phyloP scores from a whole-genome alignment of 2,797 vertebrate species.

The Malurus splendens region DNA sequence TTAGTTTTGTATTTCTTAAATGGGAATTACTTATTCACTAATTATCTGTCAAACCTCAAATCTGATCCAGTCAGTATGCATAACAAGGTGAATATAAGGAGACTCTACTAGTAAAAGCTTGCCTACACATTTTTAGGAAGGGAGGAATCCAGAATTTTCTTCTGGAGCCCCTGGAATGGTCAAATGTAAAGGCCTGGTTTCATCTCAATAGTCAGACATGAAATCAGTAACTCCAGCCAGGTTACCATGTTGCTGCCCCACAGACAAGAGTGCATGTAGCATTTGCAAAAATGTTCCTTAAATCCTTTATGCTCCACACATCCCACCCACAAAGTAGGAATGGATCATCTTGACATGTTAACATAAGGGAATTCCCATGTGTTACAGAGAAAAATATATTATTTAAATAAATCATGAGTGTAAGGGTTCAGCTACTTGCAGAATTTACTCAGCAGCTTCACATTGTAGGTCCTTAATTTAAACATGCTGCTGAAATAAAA shows the following conservation, averaged over 20 bases:
- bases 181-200: not conserved
- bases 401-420: not conserved
- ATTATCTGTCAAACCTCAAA: not conserved
- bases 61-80: not conserved
- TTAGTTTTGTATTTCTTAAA: not conserved
- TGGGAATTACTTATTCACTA: not conserved
- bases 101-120: not conserved
- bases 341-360: not conserved
- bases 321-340: not conserved
- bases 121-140: not conserved
- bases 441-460: not conserved
- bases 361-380: not conserved
- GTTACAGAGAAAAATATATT: not conserved
- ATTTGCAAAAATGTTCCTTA: not conserved
- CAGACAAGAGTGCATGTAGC: not conserved
- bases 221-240: not conserved
- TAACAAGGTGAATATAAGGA: not conserved
- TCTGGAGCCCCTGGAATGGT: not conserved
- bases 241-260: not conserved
- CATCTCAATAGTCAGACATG: not conserved
- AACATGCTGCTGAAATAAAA: slow-evolving; percentile 16
- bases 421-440: not conserved
- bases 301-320: not conserved
- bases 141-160: not conserved
- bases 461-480: not conserved